phyloP scores from a whole-genome alignment of 2,797 vertebrate species.

The Heliangelus exortis region DNA sequence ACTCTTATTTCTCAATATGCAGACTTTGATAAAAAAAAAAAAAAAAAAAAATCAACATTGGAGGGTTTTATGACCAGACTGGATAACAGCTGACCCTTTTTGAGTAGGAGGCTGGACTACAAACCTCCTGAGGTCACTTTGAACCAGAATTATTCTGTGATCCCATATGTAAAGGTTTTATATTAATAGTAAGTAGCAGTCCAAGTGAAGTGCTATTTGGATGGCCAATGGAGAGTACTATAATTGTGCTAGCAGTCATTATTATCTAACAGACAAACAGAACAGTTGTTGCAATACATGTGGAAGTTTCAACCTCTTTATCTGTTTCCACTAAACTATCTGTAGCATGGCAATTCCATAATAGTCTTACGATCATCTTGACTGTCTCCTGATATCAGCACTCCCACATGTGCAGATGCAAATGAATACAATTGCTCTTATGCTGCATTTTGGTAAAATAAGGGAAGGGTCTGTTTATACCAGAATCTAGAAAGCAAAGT shows the following conservation, averaged over 20 bases:
- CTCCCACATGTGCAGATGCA: neutral
- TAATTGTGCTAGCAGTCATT: neutral
- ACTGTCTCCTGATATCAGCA: neutral
- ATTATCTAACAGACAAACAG: neutral
- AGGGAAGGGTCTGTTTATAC: neutral
- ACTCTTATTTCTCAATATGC: neutral
- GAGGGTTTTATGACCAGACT: neutral
- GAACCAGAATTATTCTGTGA: neutral
- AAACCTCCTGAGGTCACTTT: neutral
- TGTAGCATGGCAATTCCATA: neutral
- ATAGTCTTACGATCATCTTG: neutral
- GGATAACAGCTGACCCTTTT: neutral
- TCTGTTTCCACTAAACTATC: neutral
- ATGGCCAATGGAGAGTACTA: neutral
- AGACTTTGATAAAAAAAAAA: neutral
- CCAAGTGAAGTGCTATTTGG: neutral
- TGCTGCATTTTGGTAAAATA: neutral
- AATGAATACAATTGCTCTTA: neutral
- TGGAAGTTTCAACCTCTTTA: neutral
- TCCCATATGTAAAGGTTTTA: neutral
- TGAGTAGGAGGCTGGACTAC: neutral
- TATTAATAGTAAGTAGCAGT: neutral
- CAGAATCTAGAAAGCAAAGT: neutral
- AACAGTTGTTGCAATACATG: neutral
- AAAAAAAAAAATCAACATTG: neutral